Evolutionary conservation across 2,888 invertebrate species (phyloP), one percentile per base, ranked within the genome.

Genomic region (Drosophila neotestacea): DNA sequence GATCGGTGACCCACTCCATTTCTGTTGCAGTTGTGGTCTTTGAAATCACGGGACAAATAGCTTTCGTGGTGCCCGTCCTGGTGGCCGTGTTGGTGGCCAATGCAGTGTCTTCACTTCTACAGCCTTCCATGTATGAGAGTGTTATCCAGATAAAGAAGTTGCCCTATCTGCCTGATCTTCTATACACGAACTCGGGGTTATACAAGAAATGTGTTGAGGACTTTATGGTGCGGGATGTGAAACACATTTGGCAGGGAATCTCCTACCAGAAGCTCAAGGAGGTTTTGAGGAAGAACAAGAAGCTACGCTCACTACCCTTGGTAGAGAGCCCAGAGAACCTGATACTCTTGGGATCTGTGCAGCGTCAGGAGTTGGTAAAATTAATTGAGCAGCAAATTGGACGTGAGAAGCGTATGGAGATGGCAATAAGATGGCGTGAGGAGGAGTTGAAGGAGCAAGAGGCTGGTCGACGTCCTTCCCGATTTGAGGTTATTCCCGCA

Each of bases 31-130:
- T 99, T 77, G 99, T 99, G 75, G 96, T 99, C 60, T 98, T 98
- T 92, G 99, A 99, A 93, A 96, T 99, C 96, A 99, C 99, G 0
- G 99, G 99, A 36, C 99, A 99, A 94, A 97, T 99, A 81, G 97
- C 98, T 0, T 98, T 99, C 90, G 95, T 99, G 48, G 95, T 99
- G 48, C 99, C 98, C 0, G 97, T 98, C 62, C 98, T 98, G 96
- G 97, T 99, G 77, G 97, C 99, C 0, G 99, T 99, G 1, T 93
- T 99, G 55, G 96, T 99, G 22, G 96, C 99, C 38, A 99, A 99
- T 93, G 99, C 98, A 0, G 96, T 98, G 10, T 98, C 98, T 0
- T 96, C 98, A 11, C 93, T 97, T 9, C 94, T 99, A 10, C 98
- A 98, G 88, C 99, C 99, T 0, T 99, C 99, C 44, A 96, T 99